Base-by-base conservation (phyloP, 2,888 invertebrate genomes). In the Lasioglossum lativentre region DNA sequence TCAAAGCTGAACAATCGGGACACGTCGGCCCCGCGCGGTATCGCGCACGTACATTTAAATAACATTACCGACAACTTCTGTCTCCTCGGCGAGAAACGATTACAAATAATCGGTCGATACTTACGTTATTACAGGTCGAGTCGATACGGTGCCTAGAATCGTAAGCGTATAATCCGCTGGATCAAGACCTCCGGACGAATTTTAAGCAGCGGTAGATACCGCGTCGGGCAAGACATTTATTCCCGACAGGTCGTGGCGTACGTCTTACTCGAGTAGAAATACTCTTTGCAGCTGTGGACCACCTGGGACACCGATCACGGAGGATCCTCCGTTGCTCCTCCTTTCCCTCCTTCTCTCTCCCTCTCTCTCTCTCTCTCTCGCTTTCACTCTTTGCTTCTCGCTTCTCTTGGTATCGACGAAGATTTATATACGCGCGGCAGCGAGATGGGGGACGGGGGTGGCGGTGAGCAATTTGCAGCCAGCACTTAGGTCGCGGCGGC, bases 391-490 rank as follows among this genome's bases (percentile, higher is more conserved):
- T 63, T 27, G 34, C 68, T 76, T 76, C 66, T 45, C 59, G 19
- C 23, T 59, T 40, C 52, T 47, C 42, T 74, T 14, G 66, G 34
- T 71, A 63, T 75, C 79, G 79, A 79, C 68, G 87, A 85, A 86
- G 82, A 89, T 89, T 89, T 89, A 89, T 89, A 85, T 73, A 79
- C 73, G 47, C 73, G 47, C 34, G 75, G 81, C 80, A 84, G 80
- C 68, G 75, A 74, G 70, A 83, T 79, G 74, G 14, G 38, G 19
- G 47, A 45, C 23, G 45, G 78, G 75, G 86, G 86, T 78, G 81
- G 80, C 63, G 79, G 72, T 78, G 80, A 75, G 81, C 85, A 85
- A 89, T 89, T 89, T 89, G 89, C 88, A 77, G 86, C 83, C 83
- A 77, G 83, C 88, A 89, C 89, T 89, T 89, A 86, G 78, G 75